Percentiles rank a stretch among this genome's conserved stretches.
phyloP scores from a whole-genome alignment of 2,113 vertebrate genomes.

The Dasyurus viverrinus region DNA sequence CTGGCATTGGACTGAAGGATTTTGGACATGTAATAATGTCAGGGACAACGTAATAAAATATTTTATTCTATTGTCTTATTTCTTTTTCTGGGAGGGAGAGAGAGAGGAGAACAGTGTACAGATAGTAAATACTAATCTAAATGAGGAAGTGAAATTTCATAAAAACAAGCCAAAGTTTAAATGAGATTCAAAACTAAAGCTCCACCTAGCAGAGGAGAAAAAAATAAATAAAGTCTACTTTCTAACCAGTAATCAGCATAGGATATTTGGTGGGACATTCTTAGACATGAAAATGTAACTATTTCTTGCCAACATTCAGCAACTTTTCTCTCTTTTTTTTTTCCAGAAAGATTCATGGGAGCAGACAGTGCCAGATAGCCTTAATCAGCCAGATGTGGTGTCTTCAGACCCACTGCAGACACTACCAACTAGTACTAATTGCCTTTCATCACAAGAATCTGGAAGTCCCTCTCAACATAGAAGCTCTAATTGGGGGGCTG shows the following conservation, averaged over 20 bases:
- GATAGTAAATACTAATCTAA: neutral
- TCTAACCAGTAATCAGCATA: fast-evolving
- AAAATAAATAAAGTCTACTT: neutral
- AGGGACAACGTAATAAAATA: neutral
- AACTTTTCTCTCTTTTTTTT: constrained; percentile 35
- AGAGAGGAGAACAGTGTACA: neutral
- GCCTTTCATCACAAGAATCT: constrained; percentile 85
- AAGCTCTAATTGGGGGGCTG: constrained; percentile 82
- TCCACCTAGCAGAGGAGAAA: neutral
- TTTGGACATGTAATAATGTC: neutral
- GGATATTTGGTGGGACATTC: neutral
- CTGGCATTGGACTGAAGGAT: neutral
- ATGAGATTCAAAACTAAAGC: no score
- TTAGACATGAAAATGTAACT: neutral
- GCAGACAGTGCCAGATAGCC: constrained; percentile 83
- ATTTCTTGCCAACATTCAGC: neutral
- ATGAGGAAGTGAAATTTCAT: neutral
- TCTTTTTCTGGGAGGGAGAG: neutral
- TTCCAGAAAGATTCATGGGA: constrained; percentile 94
- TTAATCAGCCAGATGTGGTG: constrained; percentile 83
- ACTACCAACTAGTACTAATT: constrained; percentile 75
- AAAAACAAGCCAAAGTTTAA: neutral
- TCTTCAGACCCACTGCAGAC: constrained; percentile 86
- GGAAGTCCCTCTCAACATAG: constrained; percentile 85
- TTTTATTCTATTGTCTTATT: neutral